These are phyloP conservation scores for Dermatemys mawii DNA, from an alignment of 2,113 vertebrate genomes.

Conservation along the genomic window DNA sequence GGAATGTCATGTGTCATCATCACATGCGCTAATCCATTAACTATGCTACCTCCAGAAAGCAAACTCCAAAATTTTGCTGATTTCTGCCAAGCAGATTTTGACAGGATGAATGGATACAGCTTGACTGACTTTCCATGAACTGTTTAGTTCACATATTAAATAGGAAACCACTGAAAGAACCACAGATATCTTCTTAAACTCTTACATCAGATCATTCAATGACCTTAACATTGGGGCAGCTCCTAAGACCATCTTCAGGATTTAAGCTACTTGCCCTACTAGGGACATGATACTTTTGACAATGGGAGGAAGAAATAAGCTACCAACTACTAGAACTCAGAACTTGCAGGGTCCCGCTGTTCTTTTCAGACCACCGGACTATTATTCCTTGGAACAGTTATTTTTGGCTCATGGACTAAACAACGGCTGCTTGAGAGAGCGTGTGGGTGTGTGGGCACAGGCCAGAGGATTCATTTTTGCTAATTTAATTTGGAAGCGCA, in stretches of 20 bases:
- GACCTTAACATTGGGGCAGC: not conserved
- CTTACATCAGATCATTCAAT: not conserved
- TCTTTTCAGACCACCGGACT: not conserved
- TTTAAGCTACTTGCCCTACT: not conserved
- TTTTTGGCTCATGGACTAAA: not conserved
- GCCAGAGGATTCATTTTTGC: not conserved
- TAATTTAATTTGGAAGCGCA: constrained; percentile 8
- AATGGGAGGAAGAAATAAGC: not conserved
- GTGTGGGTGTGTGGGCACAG: not conserved
- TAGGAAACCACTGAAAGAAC: not conserved
- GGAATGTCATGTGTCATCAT: too few species aligned
- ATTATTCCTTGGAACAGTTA: not conserved
- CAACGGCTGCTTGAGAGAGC: not conserved
- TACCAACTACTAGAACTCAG: not conserved
- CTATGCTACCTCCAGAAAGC: too few species aligned
- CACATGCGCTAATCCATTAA: too few species aligned
- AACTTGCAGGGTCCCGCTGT: not conserved
- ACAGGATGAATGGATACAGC: not conserved
- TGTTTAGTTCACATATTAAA: not conserved
- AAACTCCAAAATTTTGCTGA: too few species aligned
- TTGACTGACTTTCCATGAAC: not conserved
- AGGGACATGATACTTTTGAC: not conserved
- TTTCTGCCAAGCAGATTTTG: too few species aligned
- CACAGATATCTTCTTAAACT: not conserved
- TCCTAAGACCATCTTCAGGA: not conserved